These are phyloP conservation scores for Hetaerina titia DNA, from an alignment of 2,888 invertebrate species.

Conservation along the genomic window DNA sequence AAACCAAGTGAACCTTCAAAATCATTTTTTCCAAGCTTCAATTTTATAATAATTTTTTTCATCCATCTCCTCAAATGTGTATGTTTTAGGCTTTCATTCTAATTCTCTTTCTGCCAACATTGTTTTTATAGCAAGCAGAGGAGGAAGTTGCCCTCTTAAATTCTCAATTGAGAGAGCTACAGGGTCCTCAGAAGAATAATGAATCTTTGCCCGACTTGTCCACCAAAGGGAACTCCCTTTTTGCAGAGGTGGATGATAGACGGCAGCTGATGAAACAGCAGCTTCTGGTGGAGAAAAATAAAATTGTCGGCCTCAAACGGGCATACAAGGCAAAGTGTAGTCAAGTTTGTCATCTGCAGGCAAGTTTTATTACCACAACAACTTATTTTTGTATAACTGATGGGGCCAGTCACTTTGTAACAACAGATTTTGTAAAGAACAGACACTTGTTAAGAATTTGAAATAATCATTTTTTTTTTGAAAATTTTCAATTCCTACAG, in stretches of 20 bases:
- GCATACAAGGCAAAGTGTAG: slow-evolving; percentile 33
- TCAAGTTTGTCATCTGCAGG: slow-evolving; percentile 22
- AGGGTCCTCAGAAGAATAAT: slow-evolving; percentile 65
- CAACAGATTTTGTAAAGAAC: no score
- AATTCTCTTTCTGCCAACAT: not conserved
- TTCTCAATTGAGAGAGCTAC: slow-evolving; percentile 71
- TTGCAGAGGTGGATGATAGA: slow-evolving; percentile 74
- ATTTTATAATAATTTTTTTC: not conserved
- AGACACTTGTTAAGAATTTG: not conserved
- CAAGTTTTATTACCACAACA: not conserved
- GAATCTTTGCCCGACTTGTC: slow-evolving; percentile 67
- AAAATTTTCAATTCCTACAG: not conserved
- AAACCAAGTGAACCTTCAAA: not conserved
- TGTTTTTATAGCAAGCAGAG: slow-evolving; percentile 70
- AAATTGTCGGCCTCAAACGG: not conserved
- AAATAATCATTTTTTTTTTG: not conserved
- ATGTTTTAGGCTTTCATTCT: not conserved
- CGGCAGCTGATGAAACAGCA: slow-evolving; percentile 71
- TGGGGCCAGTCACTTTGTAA: no score
- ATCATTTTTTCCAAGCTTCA: not conserved
- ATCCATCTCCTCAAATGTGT: no score
- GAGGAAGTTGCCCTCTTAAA: slow-evolving; percentile 72
- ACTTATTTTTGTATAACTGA: not conserved
- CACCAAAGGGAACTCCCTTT: slow-evolving; percentile 73
- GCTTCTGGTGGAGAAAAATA: slow-evolving; percentile 66